phyloP scores from a whole-genome alignment of 2,113 vertebrate species.

The Opisthocomus hoazin region DNA sequence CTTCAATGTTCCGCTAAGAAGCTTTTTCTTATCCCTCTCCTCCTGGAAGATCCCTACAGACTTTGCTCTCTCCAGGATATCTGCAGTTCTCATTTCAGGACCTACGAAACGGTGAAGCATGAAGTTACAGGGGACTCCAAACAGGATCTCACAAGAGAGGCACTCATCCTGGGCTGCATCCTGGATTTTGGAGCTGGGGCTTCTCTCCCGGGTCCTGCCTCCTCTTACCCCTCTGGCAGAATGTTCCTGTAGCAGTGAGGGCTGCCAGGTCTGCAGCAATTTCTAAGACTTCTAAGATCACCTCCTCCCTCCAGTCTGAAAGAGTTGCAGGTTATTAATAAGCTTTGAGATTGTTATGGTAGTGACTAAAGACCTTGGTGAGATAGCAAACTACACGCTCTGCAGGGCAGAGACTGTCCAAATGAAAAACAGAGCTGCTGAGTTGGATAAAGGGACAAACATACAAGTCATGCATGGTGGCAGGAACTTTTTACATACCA shows the following conservation, averaged over 20 bases:
- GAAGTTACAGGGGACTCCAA: not conserved
- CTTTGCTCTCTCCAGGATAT: not conserved
- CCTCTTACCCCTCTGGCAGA: not conserved
- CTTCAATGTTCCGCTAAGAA: not conserved
- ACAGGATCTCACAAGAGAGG: not conserved
- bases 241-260: not conserved
- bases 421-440: not conserved
- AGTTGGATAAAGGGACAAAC: not conserved
- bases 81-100: not conserved
- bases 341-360: not conserved
- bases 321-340: not conserved
- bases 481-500: not conserved
- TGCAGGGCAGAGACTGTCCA: not conserved
- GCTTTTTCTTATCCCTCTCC: not conserved
- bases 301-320: not conserved
- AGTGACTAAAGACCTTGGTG: not conserved
- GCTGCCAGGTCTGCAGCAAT: not conserved
- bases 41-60: not conserved
- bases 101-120: accelerated
- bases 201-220: not conserved
- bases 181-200: not conserved
- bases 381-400: not conserved
- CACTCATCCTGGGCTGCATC: not conserved
- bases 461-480: not conserved
- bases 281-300: not conserved